Conservation (phyloP, 2,888 invertebrate species). For the Ephialtes manifestator region DNA sequence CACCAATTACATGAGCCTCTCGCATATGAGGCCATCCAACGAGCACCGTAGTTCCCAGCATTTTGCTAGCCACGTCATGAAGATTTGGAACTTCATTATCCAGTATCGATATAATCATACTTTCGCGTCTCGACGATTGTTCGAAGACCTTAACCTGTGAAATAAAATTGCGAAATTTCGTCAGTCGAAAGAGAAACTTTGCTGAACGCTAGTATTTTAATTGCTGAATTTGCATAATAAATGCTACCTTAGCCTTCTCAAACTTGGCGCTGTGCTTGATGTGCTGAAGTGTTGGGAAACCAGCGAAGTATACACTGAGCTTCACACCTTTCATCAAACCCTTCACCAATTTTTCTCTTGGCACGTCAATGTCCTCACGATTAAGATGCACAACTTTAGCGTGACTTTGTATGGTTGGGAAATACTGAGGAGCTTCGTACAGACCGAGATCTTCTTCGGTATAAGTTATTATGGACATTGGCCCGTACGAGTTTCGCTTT, state of each 20-base stretch:
- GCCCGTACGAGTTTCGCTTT: conserved; percentile 93
- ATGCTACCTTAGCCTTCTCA: conserved; percentile 82
- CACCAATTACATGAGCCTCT: conserved; percentile 91
- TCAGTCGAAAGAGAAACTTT: neutral
- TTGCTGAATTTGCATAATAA: conserved; percentile 31
- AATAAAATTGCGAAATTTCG: conserved; percentile 55
- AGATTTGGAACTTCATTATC: conserved; percentile 86
- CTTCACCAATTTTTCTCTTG: conserved; percentile 88
- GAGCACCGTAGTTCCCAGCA: conserved; percentile 92
- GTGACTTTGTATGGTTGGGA: conserved; percentile 88
- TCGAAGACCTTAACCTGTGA: conserved; percentile 96
- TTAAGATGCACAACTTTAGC: conserved; percentile 87
- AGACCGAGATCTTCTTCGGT: conserved; percentile 88
- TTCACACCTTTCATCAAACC: conserved; percentile 91
- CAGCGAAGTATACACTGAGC: conserved; percentile 92
- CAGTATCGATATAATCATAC: conserved; percentile 92
- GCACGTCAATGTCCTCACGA: conserved; percentile 88
- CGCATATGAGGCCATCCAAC: conserved; percentile 97
- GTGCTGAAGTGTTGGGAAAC: conserved; percentile 97
- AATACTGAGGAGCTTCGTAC: conserved; percentile 88
- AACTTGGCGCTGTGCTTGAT: conserved; percentile 91
- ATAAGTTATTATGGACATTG: conserved; percentile 93
- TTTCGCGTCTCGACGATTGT: conserved; percentile 92
- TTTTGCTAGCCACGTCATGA: conserved; percentile 88
- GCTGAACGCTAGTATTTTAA: conserved; percentile 45